Evolutionary conservation across 2,797 vertebrate species (phyloP).

Genomic region (Poeciliopsis gracilis): DNA sequence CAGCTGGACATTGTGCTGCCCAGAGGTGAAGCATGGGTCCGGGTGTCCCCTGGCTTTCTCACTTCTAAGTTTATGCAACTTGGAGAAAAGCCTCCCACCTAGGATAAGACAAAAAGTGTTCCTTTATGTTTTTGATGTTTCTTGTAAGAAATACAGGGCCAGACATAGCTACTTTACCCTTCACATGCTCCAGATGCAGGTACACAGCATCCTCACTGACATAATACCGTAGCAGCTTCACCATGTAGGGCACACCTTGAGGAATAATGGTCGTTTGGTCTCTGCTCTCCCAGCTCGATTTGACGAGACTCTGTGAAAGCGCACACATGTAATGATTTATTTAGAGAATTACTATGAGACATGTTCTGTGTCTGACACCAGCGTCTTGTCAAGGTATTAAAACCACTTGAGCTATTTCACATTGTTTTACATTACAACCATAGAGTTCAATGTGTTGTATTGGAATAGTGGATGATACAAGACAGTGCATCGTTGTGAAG

Average conservation of each 20-base stretch:
- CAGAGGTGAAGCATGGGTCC: conserved; percentile 72
- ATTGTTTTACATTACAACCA: neutral
- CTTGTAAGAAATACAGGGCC: neutral
- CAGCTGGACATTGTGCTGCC: conserved; percentile 73
- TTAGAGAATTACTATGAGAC: neutral
- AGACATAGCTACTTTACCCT: conserved; percentile 81
- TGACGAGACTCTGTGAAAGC: conserved; percentile 88
- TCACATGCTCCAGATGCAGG: conserved; percentile 91
- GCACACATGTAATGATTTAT: neutral
- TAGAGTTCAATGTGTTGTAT: no score
- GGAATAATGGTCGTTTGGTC: conserved; percentile 94
- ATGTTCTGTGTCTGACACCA: conserved; percentile 5
- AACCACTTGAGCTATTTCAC: neutral
- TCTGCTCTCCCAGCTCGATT: conserved; percentile 88
- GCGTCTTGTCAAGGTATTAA: neutral
- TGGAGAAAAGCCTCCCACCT: conserved; percentile 93
- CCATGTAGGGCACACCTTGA: conserved; percentile 97
- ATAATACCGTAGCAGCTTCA: conserved; percentile 91
- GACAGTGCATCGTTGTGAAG: no score
- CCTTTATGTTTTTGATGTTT: neutral
- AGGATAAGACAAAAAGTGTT: neutral
- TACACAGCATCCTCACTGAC: conserved; percentile 95
- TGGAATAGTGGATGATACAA: no score
- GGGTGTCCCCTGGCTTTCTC: conserved; percentile 79
- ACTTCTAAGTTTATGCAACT: conserved; percentile 80